Percentiles rank a stretch among this genome's conserved stretches.
These are phyloP conservation scores for Etheostoma cragini DNA, from an alignment of 2,113 vertebrate genomes.

Conservation along the genomic window DNA sequence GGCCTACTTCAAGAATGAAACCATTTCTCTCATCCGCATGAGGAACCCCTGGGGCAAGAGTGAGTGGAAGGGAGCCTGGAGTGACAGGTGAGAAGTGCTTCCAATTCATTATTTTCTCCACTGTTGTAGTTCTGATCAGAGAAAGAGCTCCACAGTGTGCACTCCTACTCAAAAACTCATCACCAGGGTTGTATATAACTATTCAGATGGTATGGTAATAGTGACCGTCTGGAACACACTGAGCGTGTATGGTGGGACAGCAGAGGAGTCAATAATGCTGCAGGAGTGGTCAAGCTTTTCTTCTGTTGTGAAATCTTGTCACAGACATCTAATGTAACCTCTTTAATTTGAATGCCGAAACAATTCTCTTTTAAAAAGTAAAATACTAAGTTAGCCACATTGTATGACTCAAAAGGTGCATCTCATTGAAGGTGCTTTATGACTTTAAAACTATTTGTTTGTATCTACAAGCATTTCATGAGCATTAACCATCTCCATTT, in stretches of 20 bases:
- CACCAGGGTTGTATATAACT: neutral
- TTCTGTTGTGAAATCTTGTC: neutral
- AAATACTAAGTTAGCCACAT: neutral
- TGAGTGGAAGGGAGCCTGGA: conserved; percentile 95
- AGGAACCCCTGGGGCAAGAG: conserved; percentile 94
- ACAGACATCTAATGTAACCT: neutral
- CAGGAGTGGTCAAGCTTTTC: neutral
- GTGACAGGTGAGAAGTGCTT: conserved; percentile 87
- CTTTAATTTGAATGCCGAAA: neutral
- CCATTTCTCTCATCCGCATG: conserved; percentile 91
- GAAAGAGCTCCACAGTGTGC: neutral
- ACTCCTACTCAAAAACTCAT: neutral
- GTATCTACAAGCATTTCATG: neutral
- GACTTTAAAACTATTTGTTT: neutral
- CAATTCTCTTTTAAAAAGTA: neutral
- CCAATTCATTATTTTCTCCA: neutral
- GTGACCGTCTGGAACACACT: too few species aligned
- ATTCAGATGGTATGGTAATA: neutral
- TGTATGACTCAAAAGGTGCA: neutral
- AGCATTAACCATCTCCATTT: neutral
- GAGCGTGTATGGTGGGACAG: too few species aligned
- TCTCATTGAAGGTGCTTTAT: neutral
- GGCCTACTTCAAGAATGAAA: conserved; percentile 87
- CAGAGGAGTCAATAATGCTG: neutral
- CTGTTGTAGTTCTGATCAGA: neutral